Evolutionary conservation across 2,797 vertebrate genomes (phyloP).

Genomic region (Emydoidea blandingii): DNA sequence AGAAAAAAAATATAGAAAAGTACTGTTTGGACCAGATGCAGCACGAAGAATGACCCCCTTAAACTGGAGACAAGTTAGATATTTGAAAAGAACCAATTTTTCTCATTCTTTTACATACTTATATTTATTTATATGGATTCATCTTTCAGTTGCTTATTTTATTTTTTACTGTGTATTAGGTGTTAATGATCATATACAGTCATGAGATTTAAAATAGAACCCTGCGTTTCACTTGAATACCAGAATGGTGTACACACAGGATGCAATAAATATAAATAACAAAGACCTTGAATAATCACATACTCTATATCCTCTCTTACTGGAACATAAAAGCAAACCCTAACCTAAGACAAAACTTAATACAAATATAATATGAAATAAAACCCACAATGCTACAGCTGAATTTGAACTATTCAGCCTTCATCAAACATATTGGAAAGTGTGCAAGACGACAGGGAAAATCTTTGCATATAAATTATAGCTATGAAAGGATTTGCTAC

Average conservation of each 20-base stretch:
- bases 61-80: constrained; percentile 62
- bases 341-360: constrained; percentile 77
- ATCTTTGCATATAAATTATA: constrained; percentile 79
- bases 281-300: constrained; percentile 77
- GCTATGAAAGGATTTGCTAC: constrained; percentile 75
- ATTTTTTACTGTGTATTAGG: constrained; percentile 55
- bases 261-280: constrained; percentile 77
- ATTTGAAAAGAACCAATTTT: constrained; percentile 72
- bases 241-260: constrained; percentile 51
- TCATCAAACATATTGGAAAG: constrained; percentile 76
- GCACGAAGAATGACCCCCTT: constrained; percentile 39
- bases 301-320: constrained; percentile 70
- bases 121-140: constrained; percentile 69
- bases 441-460: constrained; percentile 71
- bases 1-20: background rate
- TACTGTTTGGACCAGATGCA: constrained; percentile 45
- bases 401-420: constrained; percentile 76
- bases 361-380: constrained; percentile 76
- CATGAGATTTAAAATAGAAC: constrained; percentile 74
- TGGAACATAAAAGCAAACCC: constrained; percentile 72
- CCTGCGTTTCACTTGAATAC: constrained; percentile 58
- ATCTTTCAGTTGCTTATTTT: constrained; percentile 63
- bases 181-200: constrained; percentile 73
- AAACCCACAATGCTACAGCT: constrained; percentile 71
- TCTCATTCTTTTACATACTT: constrained; percentile 56